Percentiles rank a stretch among this genome's conserved stretches.
Evolutionary conservation across 2,797 vertebrate genomes (phyloP).

Genomic region (Sebastes dallii): DNA sequence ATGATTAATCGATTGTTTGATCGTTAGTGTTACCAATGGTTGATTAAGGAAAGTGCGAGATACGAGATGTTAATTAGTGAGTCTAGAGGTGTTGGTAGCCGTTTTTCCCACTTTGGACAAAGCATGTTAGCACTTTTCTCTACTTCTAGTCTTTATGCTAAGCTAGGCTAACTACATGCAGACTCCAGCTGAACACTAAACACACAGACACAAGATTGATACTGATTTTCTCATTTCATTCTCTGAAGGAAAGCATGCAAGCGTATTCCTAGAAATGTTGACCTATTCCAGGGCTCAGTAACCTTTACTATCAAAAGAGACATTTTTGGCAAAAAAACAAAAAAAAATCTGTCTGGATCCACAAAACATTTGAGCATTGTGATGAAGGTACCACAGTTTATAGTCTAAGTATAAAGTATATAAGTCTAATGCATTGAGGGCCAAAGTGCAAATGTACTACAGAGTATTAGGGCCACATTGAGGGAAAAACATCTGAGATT

Average conservation of each 20-base stretch:
- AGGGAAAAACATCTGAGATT: no score
- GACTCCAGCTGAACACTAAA: neutral
- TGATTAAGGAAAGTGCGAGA: neutral
- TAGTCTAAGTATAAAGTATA: no score
- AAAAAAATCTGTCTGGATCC: no score
- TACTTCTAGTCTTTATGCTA: neutral
- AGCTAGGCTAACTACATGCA: neutral
- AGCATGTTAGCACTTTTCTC: neutral
- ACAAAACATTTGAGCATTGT: no score
- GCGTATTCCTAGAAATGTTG: neutral
- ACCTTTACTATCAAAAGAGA: no score
- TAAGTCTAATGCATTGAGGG: no score
- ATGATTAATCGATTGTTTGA: no score
- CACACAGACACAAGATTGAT: neutral
- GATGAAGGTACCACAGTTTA: no score
- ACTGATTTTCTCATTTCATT: neutral
- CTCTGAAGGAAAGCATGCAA: neutral
- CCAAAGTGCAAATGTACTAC: no score
- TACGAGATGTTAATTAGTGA: neutral
- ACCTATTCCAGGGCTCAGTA: neutral
- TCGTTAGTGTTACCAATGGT: no score
- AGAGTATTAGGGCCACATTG: no score
- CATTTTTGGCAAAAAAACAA: no score
- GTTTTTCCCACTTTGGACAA: neutral
- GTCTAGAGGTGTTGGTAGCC: neutral